A percentile compares a stretch with the other conserved stretches of the same genome.
These are phyloP conservation scores for Dendropsophus ebraccatus DNA, from an alignment of 2,113 vertebrate genomes.

Conservation along the genomic window DNA sequence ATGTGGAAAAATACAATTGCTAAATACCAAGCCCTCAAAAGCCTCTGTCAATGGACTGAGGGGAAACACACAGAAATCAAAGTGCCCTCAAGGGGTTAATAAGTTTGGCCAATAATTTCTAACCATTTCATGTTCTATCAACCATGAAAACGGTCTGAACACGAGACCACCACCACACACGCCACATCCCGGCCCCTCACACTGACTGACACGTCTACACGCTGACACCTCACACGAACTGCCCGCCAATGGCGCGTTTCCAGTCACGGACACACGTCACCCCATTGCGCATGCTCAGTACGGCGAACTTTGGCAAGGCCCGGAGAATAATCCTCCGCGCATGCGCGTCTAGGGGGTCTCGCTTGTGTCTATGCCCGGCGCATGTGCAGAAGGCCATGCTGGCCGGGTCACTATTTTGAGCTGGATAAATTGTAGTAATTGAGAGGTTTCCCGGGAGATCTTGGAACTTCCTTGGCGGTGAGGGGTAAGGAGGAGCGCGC, in stretches of 20 bases:
- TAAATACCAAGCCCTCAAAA: too few species aligned
- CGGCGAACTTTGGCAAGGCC: too few species aligned
- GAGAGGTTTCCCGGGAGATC: neutral
- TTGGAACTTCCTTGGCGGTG: neutral
- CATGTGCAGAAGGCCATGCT: neutral
- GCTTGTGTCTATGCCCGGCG: neutral
- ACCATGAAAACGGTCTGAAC: too few species aligned
- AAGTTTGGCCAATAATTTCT: too few species aligned
- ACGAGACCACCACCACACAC: too few species aligned
- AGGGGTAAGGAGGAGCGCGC: neutral
- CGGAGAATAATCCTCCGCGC: constrained; percentile 4
- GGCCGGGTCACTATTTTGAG: constrained; percentile 9
- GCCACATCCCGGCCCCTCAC: too few species aligned
- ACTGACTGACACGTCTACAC: neutral
- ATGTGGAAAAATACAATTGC: too few species aligned
- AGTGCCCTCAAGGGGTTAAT: too few species aligned
- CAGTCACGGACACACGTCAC: neutral
- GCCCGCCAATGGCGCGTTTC: neutral
- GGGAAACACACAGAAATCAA: too few species aligned
- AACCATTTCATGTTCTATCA: too few species aligned
- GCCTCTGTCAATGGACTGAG: too few species aligned
- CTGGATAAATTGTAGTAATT: constrained; percentile 3
- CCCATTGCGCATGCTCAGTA: neutral
- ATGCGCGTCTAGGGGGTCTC: neutral
- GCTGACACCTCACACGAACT: too few species aligned